phyloP scores from a whole-genome alignment of 1,140 invertebrate genomes.

The Lethocerus indicus region DNA sequence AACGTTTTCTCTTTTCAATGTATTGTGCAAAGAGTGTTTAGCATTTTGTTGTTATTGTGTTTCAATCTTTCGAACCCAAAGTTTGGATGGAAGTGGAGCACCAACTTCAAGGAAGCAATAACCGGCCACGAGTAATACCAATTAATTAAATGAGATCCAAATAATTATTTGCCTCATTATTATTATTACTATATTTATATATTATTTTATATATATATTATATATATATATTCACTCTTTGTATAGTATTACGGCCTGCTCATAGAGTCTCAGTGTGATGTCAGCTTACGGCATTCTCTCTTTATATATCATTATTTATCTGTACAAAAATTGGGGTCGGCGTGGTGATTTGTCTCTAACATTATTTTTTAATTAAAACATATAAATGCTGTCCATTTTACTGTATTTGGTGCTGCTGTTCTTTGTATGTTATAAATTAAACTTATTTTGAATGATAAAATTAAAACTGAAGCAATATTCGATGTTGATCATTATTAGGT shows the following conservation, averaged over 20 bases:
- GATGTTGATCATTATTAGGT: too few species aligned
- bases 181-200: constrained; percentile 24
- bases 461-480: too few species aligned
- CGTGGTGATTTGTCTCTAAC: too few species aligned
- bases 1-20: not conserved
- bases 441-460: too few species aligned
- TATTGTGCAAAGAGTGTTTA: not conserved
- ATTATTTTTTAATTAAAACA: too few species aligned
- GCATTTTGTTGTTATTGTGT: not conserved
- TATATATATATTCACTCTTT: constrained; percentile 8
- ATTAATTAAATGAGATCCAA: constrained; percentile 16
- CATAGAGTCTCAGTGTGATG: too few species aligned
- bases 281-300: too few species aligned
- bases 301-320: too few species aligned
- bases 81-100: constrained; percentile 87
- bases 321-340: too few species aligned
- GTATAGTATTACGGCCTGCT: constrained; percentile 6
- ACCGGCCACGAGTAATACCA: constrained; percentile 43
- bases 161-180: constrained; percentile 28
- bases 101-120: constrained; percentile 88
- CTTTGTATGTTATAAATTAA: too few species aligned
- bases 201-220: constrained; percentile 15
- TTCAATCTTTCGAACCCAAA: constrained; percentile 12
- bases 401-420: too few species aligned
- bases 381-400: too few species aligned